These are phyloP conservation scores for Polymixis lichenea DNA, from an alignment of 2,888 invertebrate genomes.

Conservation along the genomic window DNA sequence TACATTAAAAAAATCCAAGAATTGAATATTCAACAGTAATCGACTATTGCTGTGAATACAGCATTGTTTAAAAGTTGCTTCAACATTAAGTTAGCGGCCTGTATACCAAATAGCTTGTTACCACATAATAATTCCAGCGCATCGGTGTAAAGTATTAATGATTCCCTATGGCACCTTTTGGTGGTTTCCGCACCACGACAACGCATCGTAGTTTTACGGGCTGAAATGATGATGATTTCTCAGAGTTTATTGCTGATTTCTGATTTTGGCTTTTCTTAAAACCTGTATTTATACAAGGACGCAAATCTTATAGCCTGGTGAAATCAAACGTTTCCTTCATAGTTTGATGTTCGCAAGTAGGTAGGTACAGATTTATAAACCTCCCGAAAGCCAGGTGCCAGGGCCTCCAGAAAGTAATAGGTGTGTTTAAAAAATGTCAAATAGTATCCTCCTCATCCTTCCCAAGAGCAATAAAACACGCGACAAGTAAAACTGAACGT, in stretches of 20 bases:
- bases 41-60: no score
- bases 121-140: background rate
- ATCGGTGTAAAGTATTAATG: background rate
- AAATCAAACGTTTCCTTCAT: background rate
- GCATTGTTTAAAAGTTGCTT: no score
- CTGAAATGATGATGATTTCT: background rate
- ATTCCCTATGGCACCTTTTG: no score
- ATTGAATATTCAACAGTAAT: no score
- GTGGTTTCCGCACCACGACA: background rate
- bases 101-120: no score
- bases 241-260: background rate
- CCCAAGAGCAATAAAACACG: no score
- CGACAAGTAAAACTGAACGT: background rate
- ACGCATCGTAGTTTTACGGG: background rate
- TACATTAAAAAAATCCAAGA: no score
- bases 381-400: background rate
- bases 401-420: no score
- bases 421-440: background rate
- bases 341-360: background rate
- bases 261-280: background rate
- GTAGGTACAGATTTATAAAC: background rate
- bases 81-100: no score
- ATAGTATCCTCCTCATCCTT: background rate
- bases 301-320: background rate
- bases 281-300: background rate